Evolutionary conservation across 1,140 invertebrate species (phyloP), one percentile per base, ranked within the genome.

Genomic region (Cardiocondyla obscurior): DNA sequence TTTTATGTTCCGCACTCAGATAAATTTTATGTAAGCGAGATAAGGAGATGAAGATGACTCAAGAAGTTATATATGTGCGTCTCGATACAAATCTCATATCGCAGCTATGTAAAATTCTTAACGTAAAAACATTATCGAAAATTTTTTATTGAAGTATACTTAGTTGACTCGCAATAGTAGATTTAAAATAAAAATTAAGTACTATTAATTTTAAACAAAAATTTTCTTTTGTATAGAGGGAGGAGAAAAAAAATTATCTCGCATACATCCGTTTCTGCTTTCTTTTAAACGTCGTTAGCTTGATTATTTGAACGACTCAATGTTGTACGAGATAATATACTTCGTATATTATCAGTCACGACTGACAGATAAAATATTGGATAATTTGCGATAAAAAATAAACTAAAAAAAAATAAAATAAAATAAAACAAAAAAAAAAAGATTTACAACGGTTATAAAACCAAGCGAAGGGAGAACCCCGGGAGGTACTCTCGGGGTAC

Each of bases 401-500:
- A 39, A 53, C 4, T 19, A 36, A 46, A 57, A 79, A n/a, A n/a
- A n/a, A n/a, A n/a, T n/a, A n/a, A n/a, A n/a, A n/a, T n/a, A 28
- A 1, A 16, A 57, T 1, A 12, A 39, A 53, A 2, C n/a, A 36
- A 46, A 57, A 79, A 74, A 57, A 16, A 16, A 12, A 77, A 81
- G 86, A 85, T 88, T 83, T 87, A 88, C 58, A 82, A 46, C 36
- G 44, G 65, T 76, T 73, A 46, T 86, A 64, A 87, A 79, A 14
- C 16, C 64, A 82, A 81, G 65, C 73, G 55, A 60, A 74, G 67
- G n/a, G n/a, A 73, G 72, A 72, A 33, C 64, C 79, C 33, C 36
- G 51, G 30, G 85, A 85, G 86, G 58, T 60, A 79, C 89, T 85
- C 85, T 36, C 6, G 6, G 6, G 51, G 14, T 58, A 88, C 82